Conservation (phyloP, 2,113 vertebrate species). For the Urocolius indicus region DNA sequence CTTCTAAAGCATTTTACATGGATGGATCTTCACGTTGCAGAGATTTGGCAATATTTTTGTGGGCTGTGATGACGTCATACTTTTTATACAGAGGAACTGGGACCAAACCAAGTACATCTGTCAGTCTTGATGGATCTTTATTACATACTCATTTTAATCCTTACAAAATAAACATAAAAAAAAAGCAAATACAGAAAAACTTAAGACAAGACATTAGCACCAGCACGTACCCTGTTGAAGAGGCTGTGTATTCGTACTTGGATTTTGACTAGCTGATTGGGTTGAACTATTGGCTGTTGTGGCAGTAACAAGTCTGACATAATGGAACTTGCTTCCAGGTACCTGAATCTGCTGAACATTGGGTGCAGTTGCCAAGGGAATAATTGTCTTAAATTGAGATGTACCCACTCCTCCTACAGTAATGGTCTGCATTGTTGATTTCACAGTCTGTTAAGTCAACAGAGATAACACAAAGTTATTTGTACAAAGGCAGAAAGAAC, state of each 20-base stretch:
- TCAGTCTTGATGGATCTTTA: not conserved
- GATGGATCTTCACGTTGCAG: not conserved
- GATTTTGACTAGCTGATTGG: constrained; percentile 80
- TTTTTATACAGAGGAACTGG: not conserved
- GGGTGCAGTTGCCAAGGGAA: constrained; percentile 91
- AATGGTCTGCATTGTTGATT: constrained; percentile 90
- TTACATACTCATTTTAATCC: not conserved
- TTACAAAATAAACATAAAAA: not conserved
- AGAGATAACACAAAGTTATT: constrained; percentile 47
- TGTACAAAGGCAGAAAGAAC: not conserved
- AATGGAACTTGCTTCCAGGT: constrained; percentile 97
- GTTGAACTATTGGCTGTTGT: constrained; percentile 86
- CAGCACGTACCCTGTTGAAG: constrained; percentile 88
- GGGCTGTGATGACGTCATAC: not conserved
- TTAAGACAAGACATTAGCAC: not conserved
- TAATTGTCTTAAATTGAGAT: constrained; percentile 96
- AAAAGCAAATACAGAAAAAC: not conserved
- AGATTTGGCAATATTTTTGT: not conserved
- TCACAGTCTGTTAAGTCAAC: constrained; percentile 83
- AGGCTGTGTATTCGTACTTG: constrained; percentile 88
- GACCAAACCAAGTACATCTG: not conserved
- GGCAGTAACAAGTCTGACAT: constrained; percentile 94
- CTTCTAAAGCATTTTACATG: not conserved
- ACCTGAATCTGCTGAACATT: constrained; percentile 99
- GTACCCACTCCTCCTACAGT: constrained; percentile 87